Evolutionary conservation across 2,113 vertebrate species (phyloP).

Genomic region (Gobiocypris rarus): DNA sequence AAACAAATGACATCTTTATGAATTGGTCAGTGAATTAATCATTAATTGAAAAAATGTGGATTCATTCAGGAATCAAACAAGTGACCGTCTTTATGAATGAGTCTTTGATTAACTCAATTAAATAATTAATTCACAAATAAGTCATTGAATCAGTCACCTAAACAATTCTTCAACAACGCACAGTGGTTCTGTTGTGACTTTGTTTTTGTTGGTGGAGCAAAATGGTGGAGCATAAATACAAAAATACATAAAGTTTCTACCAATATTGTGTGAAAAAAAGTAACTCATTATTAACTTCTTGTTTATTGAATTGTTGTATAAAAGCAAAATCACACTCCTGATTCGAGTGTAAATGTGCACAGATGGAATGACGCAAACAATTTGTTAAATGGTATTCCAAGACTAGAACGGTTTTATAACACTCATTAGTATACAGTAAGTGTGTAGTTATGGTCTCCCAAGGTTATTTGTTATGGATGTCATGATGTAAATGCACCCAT

Average conservation of each 20-base stretch:
- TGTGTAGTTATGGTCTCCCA: background rate
- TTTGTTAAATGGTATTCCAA: background rate
- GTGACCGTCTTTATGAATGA: too few species aligned
- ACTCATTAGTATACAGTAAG: conserved; percentile 6
- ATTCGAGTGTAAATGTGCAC: background rate
- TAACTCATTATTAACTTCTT: background rate
- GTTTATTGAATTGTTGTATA: background rate
- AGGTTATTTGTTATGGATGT: conserved; percentile 31
- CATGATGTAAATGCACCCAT: conserved; percentile 19
- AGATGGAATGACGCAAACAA: background rate
- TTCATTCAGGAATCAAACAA: too few species aligned
- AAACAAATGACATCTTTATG: too few species aligned
- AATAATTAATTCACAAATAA: background rate
- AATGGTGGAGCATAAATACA: too few species aligned
- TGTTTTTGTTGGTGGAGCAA: background rate
- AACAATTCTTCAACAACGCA: background rate
- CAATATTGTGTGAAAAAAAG: background rate
- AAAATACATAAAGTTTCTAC: background rate
- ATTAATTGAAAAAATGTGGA: too few species aligned
- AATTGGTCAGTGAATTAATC: too few species aligned
- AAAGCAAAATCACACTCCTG: background rate
- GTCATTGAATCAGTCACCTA: background rate
- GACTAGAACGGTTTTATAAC: background rate
- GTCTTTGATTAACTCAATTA: too few species aligned
- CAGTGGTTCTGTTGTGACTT: background rate